Percentiles rank a stretch among this genome's conserved stretches.
These are phyloP conservation scores for Neolamprologus devosi DNA, from an alignment of 2,113 vertebrate species.

Conservation along the genomic window DNA sequence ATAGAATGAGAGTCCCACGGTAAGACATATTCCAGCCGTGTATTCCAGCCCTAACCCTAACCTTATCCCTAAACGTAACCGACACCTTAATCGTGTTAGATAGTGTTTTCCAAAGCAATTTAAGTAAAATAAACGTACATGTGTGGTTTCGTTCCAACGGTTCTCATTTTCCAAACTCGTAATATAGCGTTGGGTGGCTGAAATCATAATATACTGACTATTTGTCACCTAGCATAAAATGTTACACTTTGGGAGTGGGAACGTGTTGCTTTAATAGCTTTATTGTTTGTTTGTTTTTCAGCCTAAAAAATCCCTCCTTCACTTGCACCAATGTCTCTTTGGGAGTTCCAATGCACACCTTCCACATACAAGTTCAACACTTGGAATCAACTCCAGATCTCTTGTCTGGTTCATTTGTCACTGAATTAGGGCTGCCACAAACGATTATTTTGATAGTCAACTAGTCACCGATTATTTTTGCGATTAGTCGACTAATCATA, in stretches of 20 bases:
- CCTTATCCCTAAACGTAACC: not conserved
- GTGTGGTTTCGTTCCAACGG: not conserved
- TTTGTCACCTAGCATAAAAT: not conserved
- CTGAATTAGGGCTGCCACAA: not conserved
- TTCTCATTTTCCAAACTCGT: fast-evolving
- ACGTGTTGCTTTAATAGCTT: not conserved
- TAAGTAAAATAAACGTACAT: not conserved
- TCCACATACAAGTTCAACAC: not conserved
- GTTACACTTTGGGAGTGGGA: not conserved
- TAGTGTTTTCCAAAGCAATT: not conserved
- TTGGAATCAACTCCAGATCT: not conserved
- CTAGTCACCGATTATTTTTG: fast-evolving
- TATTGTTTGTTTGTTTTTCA: not conserved
- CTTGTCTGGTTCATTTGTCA: not conserved
- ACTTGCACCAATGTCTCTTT: not conserved
- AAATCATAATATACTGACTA: fast-evolving
- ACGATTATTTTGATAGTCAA: too few species aligned
- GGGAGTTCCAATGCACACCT: not conserved
- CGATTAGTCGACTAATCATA: fast-evolving
- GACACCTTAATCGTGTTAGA: fast-evolving
- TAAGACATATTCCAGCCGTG: not conserved
- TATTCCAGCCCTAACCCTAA: not conserved
- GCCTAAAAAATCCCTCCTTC: fast-evolving
- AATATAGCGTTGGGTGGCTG: not conserved
- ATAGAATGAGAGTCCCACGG: fast-evolving